Base-by-base conservation (phyloP, 2,797 vertebrate species). In the Yasuhikotakia modesta region DNA sequence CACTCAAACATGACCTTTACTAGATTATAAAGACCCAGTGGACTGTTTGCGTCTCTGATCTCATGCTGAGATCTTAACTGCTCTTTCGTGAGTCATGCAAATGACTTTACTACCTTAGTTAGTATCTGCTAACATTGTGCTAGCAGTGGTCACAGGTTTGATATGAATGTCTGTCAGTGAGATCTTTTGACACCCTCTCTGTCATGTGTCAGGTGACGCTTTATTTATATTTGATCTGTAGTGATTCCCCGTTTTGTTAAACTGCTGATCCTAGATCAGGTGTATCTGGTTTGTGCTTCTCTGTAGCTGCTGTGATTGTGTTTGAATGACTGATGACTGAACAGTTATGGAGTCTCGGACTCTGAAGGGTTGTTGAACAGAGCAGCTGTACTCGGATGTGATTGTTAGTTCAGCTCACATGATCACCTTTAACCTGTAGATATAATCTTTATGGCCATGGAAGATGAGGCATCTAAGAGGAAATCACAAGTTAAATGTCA, bases 401-500 rank as follows among this genome's bases (percentile, higher is more conserved):
- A 76, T 60, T 50, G 53, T 30, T 1, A 35, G 30, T 63, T 8
- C 2, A 30, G 58, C 14, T 27, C 13, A 52, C 16, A 70, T 52
- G 30, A 77, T 70, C 57, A 50, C 66, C 55, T 77, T 77, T 27
- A 10, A 52, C 55, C 55, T 57, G 1, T 48, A 70, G 66, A 70
- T 70, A 53, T 63, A 17, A 78, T 78, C 75, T 78, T 24, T 39
- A 21, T 67, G n/a, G 39, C 0, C 19, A 27, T 52, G 22, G 12
- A 16, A 77, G 30, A 45, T 52, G 27, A 43, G 53, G 53, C 63
- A 61, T 78, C 66, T 14, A 24, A 52, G 2, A 46, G 66, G 55
- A 70, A 63, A 76, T 76, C 74, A 76, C 24, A n/a, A 60, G 8
- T 24, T 14, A 43, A 14, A 70, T 70, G 53, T 66, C 66, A 35